Evolutionary conservation across 35 echinoderm and acorn worm genomes (phyloP).

Genomic region (Stichopus chloronotus): DNA sequence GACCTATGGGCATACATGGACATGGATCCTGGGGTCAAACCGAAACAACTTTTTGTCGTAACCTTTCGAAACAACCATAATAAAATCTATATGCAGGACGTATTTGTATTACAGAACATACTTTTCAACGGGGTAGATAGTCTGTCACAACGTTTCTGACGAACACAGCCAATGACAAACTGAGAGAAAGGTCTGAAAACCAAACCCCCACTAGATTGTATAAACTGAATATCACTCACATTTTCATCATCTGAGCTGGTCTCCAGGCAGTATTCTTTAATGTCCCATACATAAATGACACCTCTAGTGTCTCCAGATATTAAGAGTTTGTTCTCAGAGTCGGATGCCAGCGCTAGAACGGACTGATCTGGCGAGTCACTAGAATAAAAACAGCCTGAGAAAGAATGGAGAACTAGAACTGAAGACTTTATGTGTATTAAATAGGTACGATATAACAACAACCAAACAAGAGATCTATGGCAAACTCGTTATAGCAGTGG

Average conservation of each 20-base stretch:
- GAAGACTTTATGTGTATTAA: not conserved
- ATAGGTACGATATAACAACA: not conserved
- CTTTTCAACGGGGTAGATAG: no score
- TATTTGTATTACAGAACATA: no score
- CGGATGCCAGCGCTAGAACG: constrained; percentile 75
- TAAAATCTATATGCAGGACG: no score
- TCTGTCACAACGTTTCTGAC: no score
- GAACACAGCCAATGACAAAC: no score
- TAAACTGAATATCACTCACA: not conserved
- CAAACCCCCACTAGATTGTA: no score
- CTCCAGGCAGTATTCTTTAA: constrained; percentile 66
- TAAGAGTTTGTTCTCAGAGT: constrained; percentile 74
- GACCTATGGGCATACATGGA: no score
- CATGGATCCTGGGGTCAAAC: no score
- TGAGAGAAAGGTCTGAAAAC: no score
- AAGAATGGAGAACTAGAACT: constrained; percentile 7
- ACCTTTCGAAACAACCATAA: no score
- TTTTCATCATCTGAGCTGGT: not conserved
- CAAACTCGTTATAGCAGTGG: no score
- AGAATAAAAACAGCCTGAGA: constrained; percentile 86
- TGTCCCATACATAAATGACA: constrained; percentile 81
- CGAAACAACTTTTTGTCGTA: no score
- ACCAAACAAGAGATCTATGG: not conserved
- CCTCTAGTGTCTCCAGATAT: constrained; percentile 92
- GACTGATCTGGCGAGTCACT: constrained; percentile 81